Evolutionary conservation across 2,113 vertebrate genomes (phyloP), one percentile per base, ranked within the genome.

Genomic region (Protobothrops mucrosquamatus): DNA sequence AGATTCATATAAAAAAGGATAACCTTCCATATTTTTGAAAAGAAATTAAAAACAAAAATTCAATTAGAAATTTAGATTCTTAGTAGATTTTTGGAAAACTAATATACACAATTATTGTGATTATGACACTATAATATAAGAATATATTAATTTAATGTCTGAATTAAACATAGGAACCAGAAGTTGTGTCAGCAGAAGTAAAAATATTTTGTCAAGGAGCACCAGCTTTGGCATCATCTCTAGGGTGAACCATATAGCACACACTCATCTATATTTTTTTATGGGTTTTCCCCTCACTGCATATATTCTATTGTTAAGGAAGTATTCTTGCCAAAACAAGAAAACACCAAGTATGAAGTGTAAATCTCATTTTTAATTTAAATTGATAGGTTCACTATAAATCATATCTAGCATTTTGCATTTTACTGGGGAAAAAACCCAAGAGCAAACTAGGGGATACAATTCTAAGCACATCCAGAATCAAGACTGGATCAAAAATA

Each of bases 61-160:
- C n/a, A 15, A 18, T 92, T 34, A 86, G 91, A 29, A n/a, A 24
- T 43, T 56, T 39, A 11, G 34, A 74, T 91, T 92, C 93, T 94
- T 61, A 92, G 85, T 0, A 56, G 64, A 55, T 43, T 94, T 51
- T 91, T 88, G 23, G 9, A 51, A 92, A 90, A 55, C 11, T 54
- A 2, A 92, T 91, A 69, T 51, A 81, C 52, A 0, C 52, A 0
- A 57, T 81, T 92, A 89, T 91, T 56, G 91, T 93, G 81, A 56
- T 24, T 54, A 91, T 0, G 39, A 54, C 26, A 90, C 86, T 29
- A 93, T n/a, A 85, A 90, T 90, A 86, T 88, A 29, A 93, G 89
- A 4, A 34, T 51, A 61, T 29, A 87, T 34, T 14, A 26, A 85
- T 6, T 34, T 14, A 26, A 85, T 6, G n/a, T 12, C 34, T 54